These are phyloP conservation scores for Tangara arthus DNA, from an alignment of 2,797 vertebrate species.

Conservation along the genomic window DNA sequence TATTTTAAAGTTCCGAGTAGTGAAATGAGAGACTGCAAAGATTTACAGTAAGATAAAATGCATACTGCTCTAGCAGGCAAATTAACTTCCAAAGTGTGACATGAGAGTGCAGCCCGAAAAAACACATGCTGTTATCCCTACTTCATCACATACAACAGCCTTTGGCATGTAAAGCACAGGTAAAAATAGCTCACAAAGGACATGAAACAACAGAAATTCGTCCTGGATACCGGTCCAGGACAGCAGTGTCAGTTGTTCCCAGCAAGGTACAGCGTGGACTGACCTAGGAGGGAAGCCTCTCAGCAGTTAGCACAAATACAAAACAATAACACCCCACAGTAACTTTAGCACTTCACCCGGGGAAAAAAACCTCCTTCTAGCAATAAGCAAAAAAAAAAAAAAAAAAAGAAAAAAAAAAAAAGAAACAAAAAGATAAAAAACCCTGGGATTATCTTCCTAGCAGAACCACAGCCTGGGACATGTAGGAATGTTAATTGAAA, in stretches of 20 bases:
- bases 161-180: not conserved
- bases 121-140: not conserved
- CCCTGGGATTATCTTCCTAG: not conserved
- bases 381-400: not conserved
- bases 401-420: not conserved
- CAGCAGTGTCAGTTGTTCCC: not conserved
- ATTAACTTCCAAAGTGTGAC: constrained; percentile 35
- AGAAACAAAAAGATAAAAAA: not conserved
- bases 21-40: not conserved
- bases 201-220: not conserved
- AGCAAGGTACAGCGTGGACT: not conserved
- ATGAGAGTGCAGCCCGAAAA: not conserved
- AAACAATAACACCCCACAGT: constrained; percentile 28
- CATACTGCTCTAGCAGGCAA: not conserved
- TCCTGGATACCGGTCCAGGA: not conserved
- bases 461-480: constrained; percentile 4
- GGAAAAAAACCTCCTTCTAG: not conserved
- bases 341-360: constrained; percentile 62
- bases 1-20: constrained; percentile 52
- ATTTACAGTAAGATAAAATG: constrained; percentile 18
- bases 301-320: constrained; percentile 34
- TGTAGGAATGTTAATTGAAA: not conserved
- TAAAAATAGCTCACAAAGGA: not conserved
- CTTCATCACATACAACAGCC: not conserved
- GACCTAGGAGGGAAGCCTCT: constrained; percentile 21